A percentile compares a stretch with the other conserved stretches of the same genome.
phyloP scores from a whole-genome alignment of 2,113 vertebrate genomes.

The Lutjanus erythropterus region DNA sequence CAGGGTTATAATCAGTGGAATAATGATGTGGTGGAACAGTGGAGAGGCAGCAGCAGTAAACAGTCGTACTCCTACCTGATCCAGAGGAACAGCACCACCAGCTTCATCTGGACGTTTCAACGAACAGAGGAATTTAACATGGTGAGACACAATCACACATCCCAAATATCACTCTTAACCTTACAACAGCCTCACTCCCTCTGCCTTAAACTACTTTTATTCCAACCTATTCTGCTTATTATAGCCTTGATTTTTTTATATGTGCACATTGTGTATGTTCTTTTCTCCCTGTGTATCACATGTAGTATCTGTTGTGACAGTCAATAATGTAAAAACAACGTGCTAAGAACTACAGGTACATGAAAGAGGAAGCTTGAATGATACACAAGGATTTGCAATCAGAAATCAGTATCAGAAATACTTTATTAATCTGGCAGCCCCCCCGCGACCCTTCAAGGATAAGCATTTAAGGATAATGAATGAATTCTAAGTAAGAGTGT shows the following conservation, averaged over 20 bases:
- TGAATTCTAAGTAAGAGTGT: too few relatives aligned
- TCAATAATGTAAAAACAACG: background rate
- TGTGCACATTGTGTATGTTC: background rate
- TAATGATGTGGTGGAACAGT: conserved; percentile 89
- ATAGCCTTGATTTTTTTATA: background rate
- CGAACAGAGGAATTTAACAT: conserved; percentile 79
- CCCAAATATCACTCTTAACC: fast-evolving
- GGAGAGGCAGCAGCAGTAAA: conserved; percentile 89
- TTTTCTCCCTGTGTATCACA: background rate
- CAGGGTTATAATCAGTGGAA: conserved; percentile 89
- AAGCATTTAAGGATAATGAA: too few relatives aligned
- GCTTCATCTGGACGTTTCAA: conserved; percentile 96
- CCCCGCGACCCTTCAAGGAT: too few relatives aligned
- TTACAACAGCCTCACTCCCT: background rate
- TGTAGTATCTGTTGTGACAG: background rate
- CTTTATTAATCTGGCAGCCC: too few relatives aligned
- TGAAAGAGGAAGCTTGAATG: background rate
- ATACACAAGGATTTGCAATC: background rate
- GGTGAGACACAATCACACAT: conserved; percentile 78
- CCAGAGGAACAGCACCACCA: conserved; percentile 87
- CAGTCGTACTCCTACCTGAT: conserved; percentile 94
- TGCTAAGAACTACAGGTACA: background rate
- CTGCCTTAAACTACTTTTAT: too few relatives aligned
- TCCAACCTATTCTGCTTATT: background rate
- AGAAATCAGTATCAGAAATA: too few relatives aligned